Evolutionary conservation across 2,888 invertebrate species (phyloP).

Genomic region (Kuschelorhynchus macadamiae): DNA sequence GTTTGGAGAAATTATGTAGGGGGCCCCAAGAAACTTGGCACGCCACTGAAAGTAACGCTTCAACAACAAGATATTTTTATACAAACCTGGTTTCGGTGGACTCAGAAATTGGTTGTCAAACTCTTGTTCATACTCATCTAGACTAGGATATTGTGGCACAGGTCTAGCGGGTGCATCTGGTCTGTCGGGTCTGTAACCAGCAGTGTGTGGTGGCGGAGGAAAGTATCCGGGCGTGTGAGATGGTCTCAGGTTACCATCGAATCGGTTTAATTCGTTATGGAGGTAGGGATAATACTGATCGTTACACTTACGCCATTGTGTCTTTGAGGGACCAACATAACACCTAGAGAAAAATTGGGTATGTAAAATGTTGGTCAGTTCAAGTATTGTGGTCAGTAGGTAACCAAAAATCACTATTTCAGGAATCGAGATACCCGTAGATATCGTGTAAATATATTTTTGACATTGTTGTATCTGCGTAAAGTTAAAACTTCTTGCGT

Average conservation of each 20-base stretch:
- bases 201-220: constrained; percentile 50
- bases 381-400: too few relatives aligned
- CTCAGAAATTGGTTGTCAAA: constrained; percentile 68
- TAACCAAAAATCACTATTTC: too few relatives aligned
- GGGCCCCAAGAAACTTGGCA: too few relatives aligned
- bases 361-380: too few relatives aligned
- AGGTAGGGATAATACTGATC: constrained; percentile 83
- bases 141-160: constrained; percentile 66
- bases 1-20: too few relatives aligned
- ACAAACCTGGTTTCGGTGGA: constrained; percentile 69
- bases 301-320: constrained; percentile 91
- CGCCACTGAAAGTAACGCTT: too few relatives aligned
- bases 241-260: constrained; percentile 49
- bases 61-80: neutral
- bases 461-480: too few relatives aligned
- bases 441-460: too few relatives aligned
- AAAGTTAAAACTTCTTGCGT: too few relatives aligned
- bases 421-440: too few relatives aligned
- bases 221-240: constrained; percentile 20
- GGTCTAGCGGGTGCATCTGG: constrained; percentile 64
- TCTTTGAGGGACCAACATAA: constrained; percentile 82
- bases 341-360: constrained; percentile 79
- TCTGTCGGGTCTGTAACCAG: constrained; percentile 61
- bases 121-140: constrained; percentile 65
- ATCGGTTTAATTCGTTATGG: constrained; percentile 61